phyloP scores from a whole-genome alignment of 2,797 vertebrate species.

The Pogonophryne albipinna region DNA sequence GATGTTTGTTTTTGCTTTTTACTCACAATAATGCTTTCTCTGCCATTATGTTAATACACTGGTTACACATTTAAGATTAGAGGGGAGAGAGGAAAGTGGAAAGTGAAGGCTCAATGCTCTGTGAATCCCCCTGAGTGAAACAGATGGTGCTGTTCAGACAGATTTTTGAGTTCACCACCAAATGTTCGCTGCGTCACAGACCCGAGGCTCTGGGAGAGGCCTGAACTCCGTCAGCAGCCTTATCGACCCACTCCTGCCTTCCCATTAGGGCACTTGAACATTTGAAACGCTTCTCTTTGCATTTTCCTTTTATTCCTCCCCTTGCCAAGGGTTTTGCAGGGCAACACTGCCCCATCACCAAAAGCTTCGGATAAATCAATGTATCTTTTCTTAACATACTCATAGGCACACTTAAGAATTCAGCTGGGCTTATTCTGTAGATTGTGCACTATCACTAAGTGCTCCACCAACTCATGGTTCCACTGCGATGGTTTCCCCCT shows the following conservation, averaged over 20 bases:
- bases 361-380: slow-evolving; percentile 45
- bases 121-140: slow-evolving; percentile 34
- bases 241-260: slow-evolving; percentile 73
- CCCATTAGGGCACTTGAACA: slow-evolving; percentile 71
- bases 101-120: slow-evolving; percentile 3
- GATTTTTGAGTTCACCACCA: slow-evolving; percentile 58
- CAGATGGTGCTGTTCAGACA: slow-evolving; percentile 43
- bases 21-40: not conserved
- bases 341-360: slow-evolving; percentile 13
- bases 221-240: slow-evolving; percentile 61
- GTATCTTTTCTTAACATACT: slow-evolving; percentile 33
- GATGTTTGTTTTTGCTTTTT: not conserved
- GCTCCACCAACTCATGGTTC: slow-evolving; percentile 37
- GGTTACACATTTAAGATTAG: slow-evolving; percentile 15
- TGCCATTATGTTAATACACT: not conserved
- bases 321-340: not conserved
- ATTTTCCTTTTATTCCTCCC: slow-evolving; percentile 8
- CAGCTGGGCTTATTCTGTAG: not conserved
- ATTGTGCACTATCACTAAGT: slow-evolving; percentile 45
- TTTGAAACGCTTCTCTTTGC: slow-evolving; percentile 39
- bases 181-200: slow-evolving; percentile 52
- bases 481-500: slow-evolving; percentile 39
- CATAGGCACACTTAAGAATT: slow-evolving; percentile 30
- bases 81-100: not conserved
- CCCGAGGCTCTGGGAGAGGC: slow-evolving; percentile 42